Base-by-base conservation (phyloP, 30 jellyfish, hydroid and myxozoan species). In the Nemopilema nomurai region DNA sequence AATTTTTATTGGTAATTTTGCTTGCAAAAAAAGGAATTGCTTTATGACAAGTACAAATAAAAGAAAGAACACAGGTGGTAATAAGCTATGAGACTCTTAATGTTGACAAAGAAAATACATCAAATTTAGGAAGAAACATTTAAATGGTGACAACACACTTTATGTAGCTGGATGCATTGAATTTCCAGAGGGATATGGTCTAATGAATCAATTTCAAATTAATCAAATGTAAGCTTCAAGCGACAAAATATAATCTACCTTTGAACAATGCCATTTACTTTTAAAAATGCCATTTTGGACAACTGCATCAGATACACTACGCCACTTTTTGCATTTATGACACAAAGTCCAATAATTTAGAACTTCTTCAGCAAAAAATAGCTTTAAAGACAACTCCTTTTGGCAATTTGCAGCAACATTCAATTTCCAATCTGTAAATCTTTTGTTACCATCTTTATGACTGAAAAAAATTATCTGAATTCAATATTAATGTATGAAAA, bases 301-400 rank as follows among this genome's bases (percentile, higher is more conserved):
- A 27, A 69, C 66, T 8, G 51, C 63, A 71, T 84, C 84, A 9
- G 80, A 30, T 1, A 67, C 82, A n/a, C 79, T 26, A 17, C 97
- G 93, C 98, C 98, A 92, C 79, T 92, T 92, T 7, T 64, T 76
- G 65, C 98, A 92, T 25, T 76, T 66, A 8, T 68, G 27, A 69
- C 98, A 92, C 21, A 81, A 65, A 20, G 67, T 62, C 98, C 98
- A 92, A 69, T 88, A 92, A 28, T 89, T 80, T 1, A 92, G 87
- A 41, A 87, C 76, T 71, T 92, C 97, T 71, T 92, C 98, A 19
- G 97, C 93, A 92, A 92, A 80, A 87, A 92, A 92, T n/a, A 87
- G 65, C 51, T 87, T 92, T 19, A 92, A 26, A 30, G 86, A 62
- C 25, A 81, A 92, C 80, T 92, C 98, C 65, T 79, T 86, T 23